Base-by-base conservation (phyloP, 2,888 invertebrate genomes). In the Lapara coniferarum region DNA sequence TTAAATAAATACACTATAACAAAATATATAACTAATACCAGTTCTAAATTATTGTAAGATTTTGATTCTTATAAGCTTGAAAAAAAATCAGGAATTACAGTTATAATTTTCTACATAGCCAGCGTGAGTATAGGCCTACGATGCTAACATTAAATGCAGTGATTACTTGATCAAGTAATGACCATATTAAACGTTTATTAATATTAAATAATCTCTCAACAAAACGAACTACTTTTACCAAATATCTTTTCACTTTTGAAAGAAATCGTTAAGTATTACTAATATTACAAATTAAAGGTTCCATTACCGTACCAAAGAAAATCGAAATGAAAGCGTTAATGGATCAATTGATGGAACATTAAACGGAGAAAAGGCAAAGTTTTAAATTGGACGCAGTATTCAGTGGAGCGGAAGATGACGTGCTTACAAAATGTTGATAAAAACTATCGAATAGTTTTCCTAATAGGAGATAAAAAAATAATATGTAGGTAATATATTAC, bases 391-490 rank as follows among this genome's bases (percentile, higher is more conserved):
- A 74, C 73, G 71, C 71, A 74, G 71, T 74, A 80, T 74, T 80
- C 82, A 86, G 73, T 79, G 78, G 78, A 85, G 82, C 83, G 80
- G 74, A 77, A 75, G 73, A 79, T 74, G 75, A 77, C 52, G 66
- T 66, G 58, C 19, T 63, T 7, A 13, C 16, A 19, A 37, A 63
- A 46, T 46, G 7, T 16, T 10, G 12, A 46, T 13, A 49, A 49
- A 49, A 44, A 16, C 46, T 12, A 49, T 49, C 19, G 13, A 46
- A 10, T 16, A 25, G 19, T 63, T 63, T 13, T 46, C 13, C 13
- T 19, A 19, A 19, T 63, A 19, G 19, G 13, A 46, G 46, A 46
- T 46, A 63, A 13, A 46, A 46, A 49, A 63, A 46, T 16, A 46
- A 46, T 30, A 14, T 46, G 46, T 59, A 46, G 49, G 7, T 19